Base-by-base conservation (phyloP, 2,888 invertebrate species). In the Agrotis clavis region DNA sequence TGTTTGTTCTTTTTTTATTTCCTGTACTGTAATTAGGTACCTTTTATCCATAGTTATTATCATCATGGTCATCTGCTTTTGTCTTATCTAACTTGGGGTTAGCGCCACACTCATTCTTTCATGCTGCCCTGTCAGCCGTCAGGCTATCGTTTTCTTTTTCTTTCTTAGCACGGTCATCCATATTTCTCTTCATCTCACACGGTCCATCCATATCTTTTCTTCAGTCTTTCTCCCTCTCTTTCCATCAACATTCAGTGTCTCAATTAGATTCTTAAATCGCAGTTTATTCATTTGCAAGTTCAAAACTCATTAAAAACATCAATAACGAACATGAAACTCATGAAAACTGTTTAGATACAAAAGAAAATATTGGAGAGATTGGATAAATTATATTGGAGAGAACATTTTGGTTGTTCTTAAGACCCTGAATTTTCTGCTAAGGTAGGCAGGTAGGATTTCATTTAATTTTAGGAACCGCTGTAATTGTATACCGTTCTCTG, bases 1-100 rank as follows among this genome's bases (percentile, higher is more conserved):
- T 25, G 13, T n/a, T 63, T 54, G 4, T 30, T 18, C 5, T 25
- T 71, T 69, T 47, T 19, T 67, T 21, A 57, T 2, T 65, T 66
- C 14, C 47, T 61, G 14, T 3, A 35, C 30, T 47, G 16, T 9
- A 18, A 64, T 19, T 48, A 48, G 19, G 18, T 30, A 11, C 4
- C 16, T 16, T 30, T 30, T 45, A 41, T 41, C 41, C 11, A 30
- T 4, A 30, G 30, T 35, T 6, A 35, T 35, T 35, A 35, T 35
- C 7, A 35, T 11, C 41, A 11, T 41, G 9, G 1, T 41, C 11
- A 41, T 41, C 41, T 41, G 41, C 41, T 41, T 7, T 7, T 35
- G 35, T 35, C 35, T 35, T 11, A 41, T 41, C 11, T 41, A 11
- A 1, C 41, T 41, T 41, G 41, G 41, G 9, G 41, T 9, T 41